Conservation (phyloP, 2,113 vertebrate genomes). For the Verasper variegatus region DNA sequence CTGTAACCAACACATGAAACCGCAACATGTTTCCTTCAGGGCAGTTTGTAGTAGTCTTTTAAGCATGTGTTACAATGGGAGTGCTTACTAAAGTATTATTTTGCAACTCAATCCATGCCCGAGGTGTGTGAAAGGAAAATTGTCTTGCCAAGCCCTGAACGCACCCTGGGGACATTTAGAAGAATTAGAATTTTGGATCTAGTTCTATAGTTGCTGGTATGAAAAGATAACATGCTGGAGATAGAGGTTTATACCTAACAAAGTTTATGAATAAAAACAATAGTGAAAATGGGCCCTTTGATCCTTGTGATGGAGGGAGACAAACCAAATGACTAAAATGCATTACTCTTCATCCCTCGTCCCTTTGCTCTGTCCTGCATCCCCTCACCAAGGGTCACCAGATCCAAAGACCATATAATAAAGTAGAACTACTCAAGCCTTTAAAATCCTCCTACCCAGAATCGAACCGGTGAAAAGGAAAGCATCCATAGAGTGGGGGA, state of each 20-base stretch:
- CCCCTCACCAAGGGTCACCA: too few relatives aligned
- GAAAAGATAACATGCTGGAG: not conserved
- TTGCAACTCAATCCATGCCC: not conserved
- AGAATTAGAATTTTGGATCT: not conserved
- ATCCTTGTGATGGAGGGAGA: not conserved
- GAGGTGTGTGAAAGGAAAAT: not conserved
- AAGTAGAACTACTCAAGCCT: too few relatives aligned
- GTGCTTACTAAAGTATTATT: not conserved
- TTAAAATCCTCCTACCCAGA: too few relatives aligned
- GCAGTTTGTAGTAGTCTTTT: not conserved
- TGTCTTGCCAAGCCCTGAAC: not conserved
- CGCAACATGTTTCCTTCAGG: not conserved
- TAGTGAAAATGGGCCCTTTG: too few relatives aligned
- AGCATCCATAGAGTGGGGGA: too few relatives aligned
- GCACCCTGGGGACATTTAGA: not conserved
- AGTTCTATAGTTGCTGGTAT: not conserved
- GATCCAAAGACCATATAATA: too few relatives aligned
- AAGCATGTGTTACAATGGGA: too few relatives aligned
- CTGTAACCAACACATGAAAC: not conserved
- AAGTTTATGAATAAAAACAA: not conserved
- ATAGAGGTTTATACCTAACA: not conserved
- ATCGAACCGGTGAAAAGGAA: too few relatives aligned
- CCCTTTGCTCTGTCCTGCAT: too few relatives aligned
- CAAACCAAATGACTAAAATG: not conserved
- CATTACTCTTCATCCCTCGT: too few relatives aligned